Evolutionary conservation across 2,113 vertebrate genomes (phyloP).

Genomic region (Bubalus kerabau): DNA sequence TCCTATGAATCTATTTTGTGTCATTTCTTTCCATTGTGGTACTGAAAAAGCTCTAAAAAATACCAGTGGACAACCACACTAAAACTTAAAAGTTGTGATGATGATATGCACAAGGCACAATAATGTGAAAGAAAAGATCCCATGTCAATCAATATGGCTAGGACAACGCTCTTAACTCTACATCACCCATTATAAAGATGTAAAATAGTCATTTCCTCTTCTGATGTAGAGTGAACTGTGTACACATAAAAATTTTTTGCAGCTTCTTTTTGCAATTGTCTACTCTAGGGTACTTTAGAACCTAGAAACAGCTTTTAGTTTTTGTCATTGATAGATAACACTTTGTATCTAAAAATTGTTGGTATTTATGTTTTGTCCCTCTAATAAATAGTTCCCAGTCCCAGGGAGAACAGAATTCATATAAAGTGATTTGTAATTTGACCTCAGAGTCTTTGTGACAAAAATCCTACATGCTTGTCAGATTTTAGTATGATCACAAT

Average conservation of each 20-base stretch:
- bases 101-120: neutral
- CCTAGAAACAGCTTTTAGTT: neutral
- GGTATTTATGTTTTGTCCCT: neutral
- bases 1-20: neutral
- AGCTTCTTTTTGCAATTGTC: neutral
- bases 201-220: neutral
- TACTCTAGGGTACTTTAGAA: neutral
- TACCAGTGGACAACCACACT: neutral
- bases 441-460: neutral
- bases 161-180: neutral
- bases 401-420: neutral
- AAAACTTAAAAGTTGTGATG: neutral
- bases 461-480: neutral
- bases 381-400: constrained; percentile 6
- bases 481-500: neutral
- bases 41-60: neutral
- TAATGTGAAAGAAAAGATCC: neutral
- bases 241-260: neutral
- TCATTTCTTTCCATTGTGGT: neutral
- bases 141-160: neutral
- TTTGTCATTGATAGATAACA: neutral
- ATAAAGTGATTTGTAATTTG: neutral
- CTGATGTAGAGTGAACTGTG: neutral
- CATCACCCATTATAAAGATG: neutral
- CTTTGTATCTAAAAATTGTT: neutral